Percentiles rank a stretch among this genome's conserved stretches.
Conservation (phyloP, 30 jellyfish, hydroid and myxozoan genomes). For the Chironex yamaguchii region DNA sequence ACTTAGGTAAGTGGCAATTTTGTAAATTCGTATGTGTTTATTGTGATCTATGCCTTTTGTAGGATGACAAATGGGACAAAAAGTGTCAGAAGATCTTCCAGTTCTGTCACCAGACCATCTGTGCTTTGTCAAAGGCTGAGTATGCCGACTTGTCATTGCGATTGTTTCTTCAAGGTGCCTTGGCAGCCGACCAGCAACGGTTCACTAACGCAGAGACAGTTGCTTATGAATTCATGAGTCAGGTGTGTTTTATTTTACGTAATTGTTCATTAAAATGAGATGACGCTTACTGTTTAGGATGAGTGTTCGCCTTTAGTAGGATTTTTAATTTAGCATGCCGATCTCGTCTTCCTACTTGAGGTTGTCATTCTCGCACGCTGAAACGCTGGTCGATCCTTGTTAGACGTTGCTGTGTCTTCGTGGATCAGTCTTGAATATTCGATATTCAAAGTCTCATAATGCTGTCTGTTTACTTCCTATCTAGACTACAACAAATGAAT, state of each 20-base stretch:
- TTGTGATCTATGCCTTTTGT: too few relatives aligned
- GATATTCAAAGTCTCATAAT: too few relatives aligned
- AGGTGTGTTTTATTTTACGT: conserved; percentile 57
- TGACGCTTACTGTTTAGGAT: background rate
- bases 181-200: conserved; percentile 98
- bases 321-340: background rate
- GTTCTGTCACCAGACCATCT: conserved; percentile 97
- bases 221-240: conserved; percentile 99
- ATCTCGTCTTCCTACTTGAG: too few relatives aligned
- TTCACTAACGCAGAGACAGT: conserved; percentile 97
- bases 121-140: conserved; percentile 98
- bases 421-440: too few relatives aligned
- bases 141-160: conserved; percentile 93
- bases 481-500: background rate
- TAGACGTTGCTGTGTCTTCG: too few relatives aligned
- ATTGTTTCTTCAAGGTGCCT: conserved; percentile 95
- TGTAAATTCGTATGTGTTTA: too few relatives aligned
- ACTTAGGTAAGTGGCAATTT: too few relatives aligned
- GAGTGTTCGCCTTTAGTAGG: too few relatives aligned
- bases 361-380: too few relatives aligned
- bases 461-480: too few relatives aligned
- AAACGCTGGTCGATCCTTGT: too few relatives aligned
- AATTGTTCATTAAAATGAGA: background rate
- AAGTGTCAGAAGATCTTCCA: conserved; percentile 96
- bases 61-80: conserved; percentile 99